phyloP scores from a whole-genome alignment of 2,113 vertebrate genomes.

The Glaucidium brasilianum region DNA sequence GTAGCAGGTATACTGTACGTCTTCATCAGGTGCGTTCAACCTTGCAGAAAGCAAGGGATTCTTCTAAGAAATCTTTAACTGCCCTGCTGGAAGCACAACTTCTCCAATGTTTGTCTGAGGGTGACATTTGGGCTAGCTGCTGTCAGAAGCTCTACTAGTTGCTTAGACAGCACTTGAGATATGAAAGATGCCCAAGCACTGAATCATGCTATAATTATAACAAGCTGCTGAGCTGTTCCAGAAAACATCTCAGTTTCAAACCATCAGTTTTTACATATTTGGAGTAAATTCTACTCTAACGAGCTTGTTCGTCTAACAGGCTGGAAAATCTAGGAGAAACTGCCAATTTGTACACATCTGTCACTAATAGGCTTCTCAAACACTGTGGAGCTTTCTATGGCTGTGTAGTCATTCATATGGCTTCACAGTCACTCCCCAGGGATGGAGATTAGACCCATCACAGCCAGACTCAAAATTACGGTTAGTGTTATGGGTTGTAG shows the following conservation, averaged over 20 bases:
- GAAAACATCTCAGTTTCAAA: slow-evolving; percentile 18
- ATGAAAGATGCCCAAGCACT: not conserved
- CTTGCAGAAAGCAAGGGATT: not conserved
- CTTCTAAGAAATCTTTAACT: not conserved
- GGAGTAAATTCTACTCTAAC: slow-evolving; percentile 4
- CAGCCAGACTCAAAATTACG: not conserved
- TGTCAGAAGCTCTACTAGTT: not conserved
- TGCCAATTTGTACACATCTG: slow-evolving; percentile 26
- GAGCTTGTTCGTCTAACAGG: not conserved
- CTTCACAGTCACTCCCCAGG: not conserved
- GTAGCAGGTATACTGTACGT: not conserved
- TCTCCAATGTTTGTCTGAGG: not conserved
- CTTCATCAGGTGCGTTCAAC: not conserved
- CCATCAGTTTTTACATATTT: slow-evolving; percentile 40
- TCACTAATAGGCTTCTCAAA: not conserved
- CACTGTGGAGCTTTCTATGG: not conserved
- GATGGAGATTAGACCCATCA: not conserved
- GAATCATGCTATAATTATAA: slow-evolving; percentile 22
- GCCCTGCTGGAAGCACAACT: not conserved
- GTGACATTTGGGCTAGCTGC: not conserved
- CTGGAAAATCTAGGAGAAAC: slow-evolving; percentile 23
- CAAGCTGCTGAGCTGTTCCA: not conserved
- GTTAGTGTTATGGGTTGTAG: not conserved
- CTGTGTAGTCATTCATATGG: not conserved
- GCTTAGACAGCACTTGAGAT: not conserved